Base-by-base conservation (phyloP, 2,113 vertebrate genomes). In the Carettochelys insculpta region DNA sequence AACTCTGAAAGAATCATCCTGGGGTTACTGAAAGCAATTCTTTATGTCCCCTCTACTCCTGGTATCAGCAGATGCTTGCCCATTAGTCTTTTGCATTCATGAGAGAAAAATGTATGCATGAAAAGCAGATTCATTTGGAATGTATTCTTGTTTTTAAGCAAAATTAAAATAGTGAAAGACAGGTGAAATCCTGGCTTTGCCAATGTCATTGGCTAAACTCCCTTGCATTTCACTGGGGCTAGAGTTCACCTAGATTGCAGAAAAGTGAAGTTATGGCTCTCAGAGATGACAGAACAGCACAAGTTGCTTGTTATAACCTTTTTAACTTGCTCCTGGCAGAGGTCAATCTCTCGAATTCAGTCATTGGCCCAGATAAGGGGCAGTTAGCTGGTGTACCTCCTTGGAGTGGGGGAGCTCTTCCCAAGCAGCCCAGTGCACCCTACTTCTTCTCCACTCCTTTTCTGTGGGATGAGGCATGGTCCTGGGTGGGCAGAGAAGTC, bases 111-210 rank as follows among this genome's bases (percentile, higher is more conserved):
- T 65, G 61, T 65, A 6, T 78, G 13, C 82, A 87, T 82, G 73
- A 82, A 88, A 94, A 80, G 14, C 31, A 80, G 82, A 78, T 90
- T 80, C 1, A 56, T 93, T 86, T 84, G 88, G 52, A 89, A 91
- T 34, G 16, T 82, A 12, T 77, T 31, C 54, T 85, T 84, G 43
- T 53, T 88, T 81, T 73, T 78, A 61, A 29, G 89, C 20, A 82
- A 51, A 89, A 89, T 58, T 29, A 68, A 52, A 77, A 25, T 82
- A 77, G 75, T 80, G 14, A 20, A 50, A 1, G 65, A 22, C 45
- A 82, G 80, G 11, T 86, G 10, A 5, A 86, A 25, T 34, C 81
- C 75, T 85, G 24, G 83, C 4, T 83, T 31, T 68, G 65, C 11
- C 51, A 34, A 91, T 88, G 80, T 16, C 45, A 22, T 0, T 29